Conservation (phyloP, 1,140 invertebrate species). For the Adoxophyes honmai region DNA sequence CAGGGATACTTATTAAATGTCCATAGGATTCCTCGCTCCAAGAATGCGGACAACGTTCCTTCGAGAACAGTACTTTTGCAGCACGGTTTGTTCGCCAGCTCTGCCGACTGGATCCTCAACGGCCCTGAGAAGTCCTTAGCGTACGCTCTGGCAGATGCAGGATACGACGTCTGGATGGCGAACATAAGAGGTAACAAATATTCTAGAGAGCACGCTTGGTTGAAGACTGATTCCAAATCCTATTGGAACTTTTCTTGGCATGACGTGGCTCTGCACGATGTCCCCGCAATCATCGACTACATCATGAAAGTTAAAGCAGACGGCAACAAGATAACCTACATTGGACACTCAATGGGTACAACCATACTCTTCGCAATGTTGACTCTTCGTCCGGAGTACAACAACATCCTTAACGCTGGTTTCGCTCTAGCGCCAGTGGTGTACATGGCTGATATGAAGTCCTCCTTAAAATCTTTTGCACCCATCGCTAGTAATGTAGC, state of each 20-base stretch:
- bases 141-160: constrained; percentile 79
- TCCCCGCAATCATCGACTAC: constrained; percentile 86
- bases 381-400: constrained; percentile 82
- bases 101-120: constrained; percentile 87
- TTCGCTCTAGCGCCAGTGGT: constrained; percentile 86
- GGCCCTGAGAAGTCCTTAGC: constrained; percentile 80
- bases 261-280: constrained; percentile 84
- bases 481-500: constrained; percentile 77
- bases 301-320: constrained; percentile 77
- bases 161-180: constrained; percentile 83
- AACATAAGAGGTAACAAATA: constrained; percentile 82
- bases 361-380: constrained; percentile 80
- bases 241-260: constrained; percentile 85
- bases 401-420: constrained; percentile 79
- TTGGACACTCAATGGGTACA: constrained; percentile 86
- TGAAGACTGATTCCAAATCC: constrained; percentile 65
- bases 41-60: constrained; percentile 25
- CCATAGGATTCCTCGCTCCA: constrained; percentile 81
- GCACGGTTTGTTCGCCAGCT: constrained; percentile 87
- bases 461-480: constrained; percentile 80
- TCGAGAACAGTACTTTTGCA: constrained; percentile 80
- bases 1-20: constrained; percentile 86
- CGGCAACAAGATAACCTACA: constrained; percentile 78
- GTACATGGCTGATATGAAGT: constrained; percentile 82
- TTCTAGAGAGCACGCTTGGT: constrained; percentile 74